Conservation (phyloP, 1,140 invertebrate species). For the Drosophila kohkoa region DNA sequence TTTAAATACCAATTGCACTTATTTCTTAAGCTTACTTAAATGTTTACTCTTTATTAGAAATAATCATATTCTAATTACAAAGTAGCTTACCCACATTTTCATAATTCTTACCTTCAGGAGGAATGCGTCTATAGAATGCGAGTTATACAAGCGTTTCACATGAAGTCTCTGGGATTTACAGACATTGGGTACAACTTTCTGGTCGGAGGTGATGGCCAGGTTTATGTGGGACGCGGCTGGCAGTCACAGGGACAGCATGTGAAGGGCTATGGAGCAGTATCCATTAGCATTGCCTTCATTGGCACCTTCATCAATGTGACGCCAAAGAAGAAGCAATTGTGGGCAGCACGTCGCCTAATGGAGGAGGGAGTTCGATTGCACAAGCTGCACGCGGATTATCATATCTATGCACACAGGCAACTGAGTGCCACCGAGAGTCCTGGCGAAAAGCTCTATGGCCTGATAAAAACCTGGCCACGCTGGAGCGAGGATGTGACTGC, state of each 20-base stretch:
- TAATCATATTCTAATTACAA: not conserved
- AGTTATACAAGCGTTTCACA: constrained; percentile 87
- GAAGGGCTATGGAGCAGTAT: constrained; percentile 87
- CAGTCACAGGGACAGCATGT: constrained; percentile 88
- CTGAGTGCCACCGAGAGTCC: constrained; percentile 87
- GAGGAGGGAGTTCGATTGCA: constrained; percentile 87
- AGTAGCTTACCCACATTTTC: not conserved
- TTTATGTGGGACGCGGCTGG: constrained; percentile 90
- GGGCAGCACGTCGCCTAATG: constrained; percentile 87
- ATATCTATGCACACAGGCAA: constrained; percentile 88
- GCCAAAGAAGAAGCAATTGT: constrained; percentile 86
- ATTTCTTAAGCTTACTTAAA: too few relatives aligned
- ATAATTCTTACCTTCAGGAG: constrained; percentile 54
- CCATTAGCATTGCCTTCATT: constrained; percentile 89
- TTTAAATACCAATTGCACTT: too few relatives aligned
- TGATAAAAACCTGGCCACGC: constrained; percentile 87
- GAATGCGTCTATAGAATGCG: constrained; percentile 83
- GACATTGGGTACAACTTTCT: constrained; percentile 92
- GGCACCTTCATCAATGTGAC: constrained; percentile 88
- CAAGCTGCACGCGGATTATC: constrained; percentile 87
- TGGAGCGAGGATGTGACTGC: constrained; percentile 72
- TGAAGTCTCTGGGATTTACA: constrained; percentile 85
- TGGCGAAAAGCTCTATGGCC: constrained; percentile 87
- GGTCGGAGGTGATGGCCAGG: constrained; percentile 90
- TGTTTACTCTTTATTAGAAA: too few relatives aligned